Percentiles rank a stretch among this genome's conserved stretches.
phyloP scores from a whole-genome alignment of 2,113 vertebrate species.

The Isichthys henryi region DNA sequence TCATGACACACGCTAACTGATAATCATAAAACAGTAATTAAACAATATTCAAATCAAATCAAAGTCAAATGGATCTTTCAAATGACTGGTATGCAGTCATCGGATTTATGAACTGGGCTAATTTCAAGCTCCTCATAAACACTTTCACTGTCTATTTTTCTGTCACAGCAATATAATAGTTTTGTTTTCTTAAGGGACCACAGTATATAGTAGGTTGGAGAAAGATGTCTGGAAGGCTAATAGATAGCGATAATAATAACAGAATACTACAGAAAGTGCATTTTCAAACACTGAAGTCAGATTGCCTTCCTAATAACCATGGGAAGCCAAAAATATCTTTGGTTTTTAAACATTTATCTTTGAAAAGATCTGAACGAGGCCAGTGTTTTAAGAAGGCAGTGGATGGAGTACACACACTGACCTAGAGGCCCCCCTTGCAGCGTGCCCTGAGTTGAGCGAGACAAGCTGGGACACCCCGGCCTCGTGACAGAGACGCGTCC shows the following conservation, averaged over 20 bases:
- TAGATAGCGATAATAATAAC: conserved; percentile 13
- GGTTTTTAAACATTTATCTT: conserved; percentile 18
- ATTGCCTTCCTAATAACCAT: conserved; percentile 9
- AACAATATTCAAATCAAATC: background rate
- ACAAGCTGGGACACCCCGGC: background rate
- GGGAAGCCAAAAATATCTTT: conserved; percentile 15
- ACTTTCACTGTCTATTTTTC: background rate
- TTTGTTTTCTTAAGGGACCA: background rate
- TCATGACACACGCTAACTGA: background rate
- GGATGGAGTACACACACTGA: conserved; percentile 6
- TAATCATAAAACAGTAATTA: background rate
- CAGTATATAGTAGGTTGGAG: conserved; percentile 1
- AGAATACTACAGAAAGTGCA: background rate
- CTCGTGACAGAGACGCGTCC: background rate
- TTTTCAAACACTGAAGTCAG: conserved; percentile 15
- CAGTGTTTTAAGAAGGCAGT: conserved; percentile 11
- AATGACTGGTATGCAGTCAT: background rate
- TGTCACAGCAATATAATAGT: background rate
- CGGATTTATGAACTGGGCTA: background rate
- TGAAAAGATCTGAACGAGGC: background rate
- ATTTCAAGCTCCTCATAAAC: background rate
- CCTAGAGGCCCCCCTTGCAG: background rate
- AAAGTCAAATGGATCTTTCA: no score
- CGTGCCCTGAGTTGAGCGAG: conserved; percentile 1
- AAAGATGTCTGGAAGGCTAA: background rate